phyloP scores from a whole-genome alignment of 2,888 invertebrate species.

The Conistra vaccinii region DNA sequence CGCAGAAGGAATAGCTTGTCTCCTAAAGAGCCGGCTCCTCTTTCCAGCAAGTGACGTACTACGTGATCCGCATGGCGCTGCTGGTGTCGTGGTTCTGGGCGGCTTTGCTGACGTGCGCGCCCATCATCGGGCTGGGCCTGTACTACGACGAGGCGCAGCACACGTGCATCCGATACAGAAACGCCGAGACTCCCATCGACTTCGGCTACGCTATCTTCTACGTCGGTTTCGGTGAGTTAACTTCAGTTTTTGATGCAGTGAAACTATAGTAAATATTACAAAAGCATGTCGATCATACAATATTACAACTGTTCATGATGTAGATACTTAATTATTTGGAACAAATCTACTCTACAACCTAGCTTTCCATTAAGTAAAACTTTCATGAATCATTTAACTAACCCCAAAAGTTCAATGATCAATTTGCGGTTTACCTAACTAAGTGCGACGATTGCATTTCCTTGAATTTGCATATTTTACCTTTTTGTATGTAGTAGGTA shows the following conservation, averaged over 20 bases:
- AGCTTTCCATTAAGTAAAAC: neutral
- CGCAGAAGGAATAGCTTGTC: neutral
- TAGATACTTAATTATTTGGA: neutral
- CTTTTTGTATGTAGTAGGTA: neutral
- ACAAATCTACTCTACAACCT: neutral
- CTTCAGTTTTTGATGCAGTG: neutral
- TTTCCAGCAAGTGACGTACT: conserved; percentile 95
- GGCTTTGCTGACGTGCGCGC: conserved; percentile 93
- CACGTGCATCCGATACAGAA: conserved; percentile 93
- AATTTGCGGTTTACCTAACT: conserved; percentile 19
- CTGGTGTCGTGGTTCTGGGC: conserved; percentile 93
- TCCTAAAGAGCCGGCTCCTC: conserved; percentile 24
- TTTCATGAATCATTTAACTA: neutral
- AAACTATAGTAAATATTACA: no score
- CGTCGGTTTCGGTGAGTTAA: conserved; percentile 93
- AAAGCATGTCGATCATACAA: no score
- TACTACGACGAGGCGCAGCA: conserved; percentile 91
- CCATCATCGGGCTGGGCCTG: conserved; percentile 93
- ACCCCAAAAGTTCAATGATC: neutral
- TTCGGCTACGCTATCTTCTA: conserved; percentile 94
- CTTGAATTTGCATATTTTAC: conserved; percentile 10
- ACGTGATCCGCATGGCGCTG: conserved; percentile 93
- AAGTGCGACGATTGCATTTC: conserved; percentile 1
- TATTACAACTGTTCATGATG: no score
- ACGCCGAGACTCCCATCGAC: conserved; percentile 92